Conservation (phyloP, 2,113 vertebrate species). For the Kobus ellipsiprymnus region DNA sequence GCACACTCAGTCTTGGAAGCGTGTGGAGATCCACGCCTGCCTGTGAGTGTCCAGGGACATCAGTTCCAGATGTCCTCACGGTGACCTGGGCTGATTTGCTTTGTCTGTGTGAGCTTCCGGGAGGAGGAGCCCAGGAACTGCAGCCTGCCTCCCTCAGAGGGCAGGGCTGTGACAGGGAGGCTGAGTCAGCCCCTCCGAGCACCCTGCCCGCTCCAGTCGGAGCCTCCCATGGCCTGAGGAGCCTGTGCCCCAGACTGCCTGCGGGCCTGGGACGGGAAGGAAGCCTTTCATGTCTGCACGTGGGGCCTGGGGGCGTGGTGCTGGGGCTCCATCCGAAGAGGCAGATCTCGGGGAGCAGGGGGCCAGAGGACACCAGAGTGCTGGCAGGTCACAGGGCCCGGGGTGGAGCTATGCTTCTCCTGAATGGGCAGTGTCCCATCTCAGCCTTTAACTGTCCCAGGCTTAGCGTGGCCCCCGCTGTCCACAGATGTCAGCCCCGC, state of each 20-base stretch:
- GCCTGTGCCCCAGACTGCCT: slow-evolving; percentile 56
- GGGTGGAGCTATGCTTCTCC: slow-evolving; percentile 35
- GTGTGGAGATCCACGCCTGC: background rate
- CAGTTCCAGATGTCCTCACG: background rate
- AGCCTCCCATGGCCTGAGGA: slow-evolving; percentile 46
- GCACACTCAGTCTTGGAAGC: background rate
- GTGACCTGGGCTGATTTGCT: background rate
- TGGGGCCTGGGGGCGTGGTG: slow-evolving; percentile 43
- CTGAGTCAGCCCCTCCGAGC: background rate
- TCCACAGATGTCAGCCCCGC: fast-evolving
- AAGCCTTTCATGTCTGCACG: slow-evolving; percentile 63
- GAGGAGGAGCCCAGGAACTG: background rate
- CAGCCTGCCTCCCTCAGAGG: background rate
- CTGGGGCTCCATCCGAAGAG: slow-evolving; percentile 33
- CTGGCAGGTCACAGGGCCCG: background rate
- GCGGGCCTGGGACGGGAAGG: slow-evolving; percentile 54
- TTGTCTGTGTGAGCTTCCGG: slow-evolving; percentile 9
- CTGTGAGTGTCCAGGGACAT: background rate
- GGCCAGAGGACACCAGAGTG: background rate
- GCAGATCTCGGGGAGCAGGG: slow-evolving; percentile 51
- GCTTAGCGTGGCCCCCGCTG: background rate
- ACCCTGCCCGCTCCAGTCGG: slow-evolving; percentile 2
- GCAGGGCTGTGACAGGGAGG: background rate
- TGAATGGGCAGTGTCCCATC: slow-evolving; percentile 17
- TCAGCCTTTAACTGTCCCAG: background rate